A percentile compares a stretch with the other conserved stretches of the same genome.
Conservation (phyloP, 2,797 vertebrate species). For the Ispidina picta region DNA sequence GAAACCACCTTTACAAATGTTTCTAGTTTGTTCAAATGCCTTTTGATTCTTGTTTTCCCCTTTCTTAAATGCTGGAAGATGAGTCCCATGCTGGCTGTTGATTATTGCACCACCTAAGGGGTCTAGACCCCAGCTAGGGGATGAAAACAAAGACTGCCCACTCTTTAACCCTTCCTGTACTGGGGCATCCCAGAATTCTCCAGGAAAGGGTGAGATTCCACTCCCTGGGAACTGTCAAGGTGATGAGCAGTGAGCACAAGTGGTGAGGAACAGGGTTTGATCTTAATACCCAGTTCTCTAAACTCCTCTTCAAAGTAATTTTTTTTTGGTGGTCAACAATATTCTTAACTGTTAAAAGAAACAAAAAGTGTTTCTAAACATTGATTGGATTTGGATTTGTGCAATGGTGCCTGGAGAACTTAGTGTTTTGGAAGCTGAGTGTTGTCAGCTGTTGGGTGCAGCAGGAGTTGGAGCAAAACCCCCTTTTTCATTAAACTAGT, state of each 20-base stretch:
- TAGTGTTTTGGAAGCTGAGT: not conserved
- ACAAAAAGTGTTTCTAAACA: not conserved
- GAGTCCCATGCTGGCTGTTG: not conserved
- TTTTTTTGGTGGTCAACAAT: not conserved
- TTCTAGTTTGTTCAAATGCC: slow-evolving; percentile 21
- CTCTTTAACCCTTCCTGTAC: not conserved
- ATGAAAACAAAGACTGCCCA: not conserved
- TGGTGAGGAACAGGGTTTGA: not conserved
- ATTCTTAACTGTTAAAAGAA: not conserved
- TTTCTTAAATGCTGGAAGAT: not conserved
- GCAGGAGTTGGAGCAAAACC: not conserved
- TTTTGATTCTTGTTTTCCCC: not conserved
- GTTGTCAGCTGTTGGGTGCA: not conserved
- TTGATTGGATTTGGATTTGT: not conserved
- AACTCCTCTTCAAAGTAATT: not conserved
- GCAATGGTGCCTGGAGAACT: slow-evolving; percentile 10
- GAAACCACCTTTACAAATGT: slow-evolving; percentile 20
- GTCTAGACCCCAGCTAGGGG: not conserved
- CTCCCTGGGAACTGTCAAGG: not conserved
- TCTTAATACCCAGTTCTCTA: not conserved
- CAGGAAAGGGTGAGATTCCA: not conserved
- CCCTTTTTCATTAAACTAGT: not conserved
- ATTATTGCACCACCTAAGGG: not conserved
- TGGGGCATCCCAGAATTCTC: not conserved
- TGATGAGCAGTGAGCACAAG: not conserved